These are phyloP conservation scores for Dexiosoma caninum DNA, from an alignment of 2,888 invertebrate species.

Conservation along the genomic window DNA sequence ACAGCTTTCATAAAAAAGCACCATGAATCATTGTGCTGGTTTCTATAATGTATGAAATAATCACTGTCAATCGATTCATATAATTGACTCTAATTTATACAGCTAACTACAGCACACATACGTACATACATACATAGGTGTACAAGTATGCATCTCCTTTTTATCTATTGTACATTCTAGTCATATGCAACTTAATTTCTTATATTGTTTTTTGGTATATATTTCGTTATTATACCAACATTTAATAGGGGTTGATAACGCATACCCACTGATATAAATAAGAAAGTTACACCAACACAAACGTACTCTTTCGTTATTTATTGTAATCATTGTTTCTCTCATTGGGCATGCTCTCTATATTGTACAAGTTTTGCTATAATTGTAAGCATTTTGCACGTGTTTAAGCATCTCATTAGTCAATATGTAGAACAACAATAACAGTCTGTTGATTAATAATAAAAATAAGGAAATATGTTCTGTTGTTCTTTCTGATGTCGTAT, in stretches of 20 bases:
- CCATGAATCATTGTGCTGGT: no score
- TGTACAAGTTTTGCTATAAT: conserved; percentile 48
- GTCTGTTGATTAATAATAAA: conserved; percentile 43
- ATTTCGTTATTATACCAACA: background rate
- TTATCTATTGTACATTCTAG: background rate
- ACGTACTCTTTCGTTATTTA: background rate
- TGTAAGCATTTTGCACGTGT: conserved; percentile 56
- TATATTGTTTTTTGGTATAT: no score
- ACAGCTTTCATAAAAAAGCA: no score
- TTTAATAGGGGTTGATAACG: conserved; percentile 37
- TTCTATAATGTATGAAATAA: no score
- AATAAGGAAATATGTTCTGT: background rate
- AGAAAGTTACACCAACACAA: background rate
- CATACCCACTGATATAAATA: background rate
- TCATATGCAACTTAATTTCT: no score
- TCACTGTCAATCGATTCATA: no score
- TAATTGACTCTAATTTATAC: no score
- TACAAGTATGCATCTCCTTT: background rate
- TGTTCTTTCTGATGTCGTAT: conserved; percentile 11
- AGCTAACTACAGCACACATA: no score
- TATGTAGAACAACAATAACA: conserved; percentile 37
- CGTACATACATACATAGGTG: background rate
- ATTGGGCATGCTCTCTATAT: conserved; percentile 33
- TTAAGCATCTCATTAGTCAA: conserved; percentile 40
- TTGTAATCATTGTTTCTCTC: background rate